Conservation (phyloP, 2,888 invertebrate genomes). For the Furcula furcula region DNA sequence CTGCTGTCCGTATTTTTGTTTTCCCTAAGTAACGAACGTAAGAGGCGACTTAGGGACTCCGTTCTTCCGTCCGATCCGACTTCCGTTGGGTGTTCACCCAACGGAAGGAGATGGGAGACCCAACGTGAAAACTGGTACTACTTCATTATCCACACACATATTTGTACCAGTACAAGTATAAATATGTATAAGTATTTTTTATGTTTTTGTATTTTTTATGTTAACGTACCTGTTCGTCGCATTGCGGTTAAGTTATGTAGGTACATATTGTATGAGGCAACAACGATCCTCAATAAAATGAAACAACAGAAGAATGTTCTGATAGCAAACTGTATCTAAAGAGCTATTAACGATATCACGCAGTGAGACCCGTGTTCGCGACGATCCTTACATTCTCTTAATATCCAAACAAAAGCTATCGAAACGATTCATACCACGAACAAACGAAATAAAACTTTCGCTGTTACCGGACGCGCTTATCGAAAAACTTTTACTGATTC, state of each 20-base stretch:
- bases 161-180: not conserved
- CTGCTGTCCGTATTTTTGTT: too few species aligned
- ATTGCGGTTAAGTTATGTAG: not conserved
- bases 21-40: too few species aligned
- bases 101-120: too few species aligned
- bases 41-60: too few species aligned
- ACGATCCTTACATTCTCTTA: conserved; percentile 1
- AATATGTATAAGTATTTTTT: not conserved
- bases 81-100: too few species aligned
- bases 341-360: not conserved
- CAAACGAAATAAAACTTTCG: conserved; percentile 39
- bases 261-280: not conserved
- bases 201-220: not conserved
- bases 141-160: too few species aligned
- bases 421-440: conserved; percentile 45
- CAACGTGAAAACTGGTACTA: too few species aligned
- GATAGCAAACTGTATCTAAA: not conserved
- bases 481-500: conserved; percentile 52
- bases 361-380: not conserved
- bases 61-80: too few species aligned
- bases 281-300: not conserved
- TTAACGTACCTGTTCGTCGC: not conserved
- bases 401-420: conserved; percentile 31
- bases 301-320: not conserved
- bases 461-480: conserved; percentile 50